phyloP scores from a whole-genome alignment of 1,140 invertebrate species.

The Cyphomyrmex costatus region DNA sequence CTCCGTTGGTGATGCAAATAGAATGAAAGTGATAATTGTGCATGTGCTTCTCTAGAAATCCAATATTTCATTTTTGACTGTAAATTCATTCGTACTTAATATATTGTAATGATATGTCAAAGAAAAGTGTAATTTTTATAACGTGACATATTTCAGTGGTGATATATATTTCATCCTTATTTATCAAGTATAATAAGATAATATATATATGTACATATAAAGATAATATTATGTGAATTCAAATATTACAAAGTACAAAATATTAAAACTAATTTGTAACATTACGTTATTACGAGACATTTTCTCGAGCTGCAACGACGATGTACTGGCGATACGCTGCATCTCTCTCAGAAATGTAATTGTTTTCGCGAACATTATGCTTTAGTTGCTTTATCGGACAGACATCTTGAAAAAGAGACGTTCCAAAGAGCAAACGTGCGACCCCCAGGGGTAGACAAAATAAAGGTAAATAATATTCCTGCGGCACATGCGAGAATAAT shows the following conservation, averaged over 20 bases:
- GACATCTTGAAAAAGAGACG: conserved; percentile 74
- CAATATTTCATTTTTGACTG: conserved; percentile 25
- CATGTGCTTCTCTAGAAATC: background rate
- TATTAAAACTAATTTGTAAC: conserved; percentile 39
- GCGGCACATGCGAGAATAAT: conserved; percentile 67
- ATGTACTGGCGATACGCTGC: conserved; percentile 58
- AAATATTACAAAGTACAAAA: background rate
- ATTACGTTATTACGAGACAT: conserved; percentile 25
- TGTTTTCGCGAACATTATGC: conserved; percentile 53
- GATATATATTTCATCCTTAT: background rate
- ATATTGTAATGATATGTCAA: conserved; percentile 14
- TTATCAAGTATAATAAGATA: conserved; percentile 1
- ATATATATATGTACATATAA: background rate
- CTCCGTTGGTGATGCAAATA: conserved; percentile 11
- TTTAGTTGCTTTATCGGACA: conserved; percentile 71
- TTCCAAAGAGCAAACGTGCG: conserved; percentile 43
- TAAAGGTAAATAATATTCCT: conserved; percentile 49
- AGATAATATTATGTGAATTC: background rate
- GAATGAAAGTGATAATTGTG: conserved; percentile 42
- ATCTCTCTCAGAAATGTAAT: conserved; percentile 71
- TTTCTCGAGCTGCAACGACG: conserved; percentile 27
- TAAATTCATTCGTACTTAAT: conserved; percentile 1
- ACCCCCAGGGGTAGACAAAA: conserved; percentile 55
- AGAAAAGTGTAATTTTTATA: background rate
- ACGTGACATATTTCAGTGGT: background rate